Evolutionary conservation across 2,888 invertebrate genomes (phyloP), one percentile per base, ranked within the genome.

Genomic region (Eristalis tenax): DNA sequence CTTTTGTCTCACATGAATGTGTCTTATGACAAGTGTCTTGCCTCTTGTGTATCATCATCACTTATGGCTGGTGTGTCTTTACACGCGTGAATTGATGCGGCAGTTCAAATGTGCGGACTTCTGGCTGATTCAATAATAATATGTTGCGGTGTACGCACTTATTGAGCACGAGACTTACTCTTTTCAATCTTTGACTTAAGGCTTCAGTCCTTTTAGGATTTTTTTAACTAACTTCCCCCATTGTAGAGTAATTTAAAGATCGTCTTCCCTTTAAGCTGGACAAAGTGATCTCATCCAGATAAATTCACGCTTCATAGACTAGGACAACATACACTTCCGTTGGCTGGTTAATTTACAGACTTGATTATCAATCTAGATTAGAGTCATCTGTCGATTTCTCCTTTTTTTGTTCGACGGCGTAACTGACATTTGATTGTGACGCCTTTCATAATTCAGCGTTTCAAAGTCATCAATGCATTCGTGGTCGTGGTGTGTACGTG

Each of bases 291-390:
- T 43, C 43, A 43, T 43, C 4, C 15, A 15, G 15, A 15, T 15
- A 18, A 50, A 50, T 18, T 6, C 18, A 18, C n/a, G 50, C 50
- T 18, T n/a, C 8, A 50, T 18, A 50, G 50, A 18, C 50, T 18
- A 50, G 50, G 50, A 50, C 8, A 18, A 50, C 38, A 38, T 38
- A 13, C 38, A 38, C 18, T 65, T 65, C 15, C 40, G 40, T 64
- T 64, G 11, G 35, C 35, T 77, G 35, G 63, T 23, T 18, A 78
- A 64, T 78, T 71, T 71, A 71, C 57, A 26, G 38, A 22, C 63
- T 68, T 81, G 28, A 85, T 76, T 81, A 68, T 76, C 66, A 85
- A 85, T 81, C 68, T 38, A 85, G 81, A 76, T 85, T 63, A 76
- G 81, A 11, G 56, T 38, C 84, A 81, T 81, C 76, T 85, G 81